Evolutionary conservation across 2,797 vertebrate species (phyloP).

Genomic region (Ibycter americanus): DNA sequence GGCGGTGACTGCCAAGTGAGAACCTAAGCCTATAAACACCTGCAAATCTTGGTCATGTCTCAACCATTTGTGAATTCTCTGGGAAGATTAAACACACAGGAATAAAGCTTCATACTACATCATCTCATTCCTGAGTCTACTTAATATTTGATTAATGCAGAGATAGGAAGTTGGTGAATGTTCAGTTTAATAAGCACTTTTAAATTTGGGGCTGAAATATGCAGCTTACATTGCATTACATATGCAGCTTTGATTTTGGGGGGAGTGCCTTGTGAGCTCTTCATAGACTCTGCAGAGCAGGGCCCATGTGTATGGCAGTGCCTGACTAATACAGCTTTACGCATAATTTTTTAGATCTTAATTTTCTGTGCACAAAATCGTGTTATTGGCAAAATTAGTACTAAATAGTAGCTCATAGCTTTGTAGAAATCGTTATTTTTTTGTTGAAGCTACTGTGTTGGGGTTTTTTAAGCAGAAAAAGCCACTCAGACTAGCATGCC

Average conservation of each 20-base stretch:
- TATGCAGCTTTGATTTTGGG: too few relatives aligned
- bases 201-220: not conserved
- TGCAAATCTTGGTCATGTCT: not conserved
- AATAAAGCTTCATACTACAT: slow-evolving; percentile 1
- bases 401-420: not conserved
- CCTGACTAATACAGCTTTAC: not conserved
- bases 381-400: not conserved
- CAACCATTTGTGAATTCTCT: slow-evolving; percentile 6
- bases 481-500: not conserved
- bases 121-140: slow-evolving; percentile 3
- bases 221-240: too few relatives aligned
- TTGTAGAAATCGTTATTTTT: not conserved
- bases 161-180: not conserved
- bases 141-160: slow-evolving; percentile 22
- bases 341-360: not conserved
- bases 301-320: fast-evolving
- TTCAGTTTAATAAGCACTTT: not conserved
- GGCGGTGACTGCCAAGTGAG: not conserved
- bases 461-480: not conserved
- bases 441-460: not conserved
- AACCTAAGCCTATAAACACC: slow-evolving; percentile 30
- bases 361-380: not conserved
- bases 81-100: not conserved
- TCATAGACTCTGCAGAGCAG: not conserved
- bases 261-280: not conserved